Evolutionary conservation across 2,113 vertebrate species (phyloP), one percentile per base, ranked within the genome.

Genomic region (Chamaea fasciata): DNA sequence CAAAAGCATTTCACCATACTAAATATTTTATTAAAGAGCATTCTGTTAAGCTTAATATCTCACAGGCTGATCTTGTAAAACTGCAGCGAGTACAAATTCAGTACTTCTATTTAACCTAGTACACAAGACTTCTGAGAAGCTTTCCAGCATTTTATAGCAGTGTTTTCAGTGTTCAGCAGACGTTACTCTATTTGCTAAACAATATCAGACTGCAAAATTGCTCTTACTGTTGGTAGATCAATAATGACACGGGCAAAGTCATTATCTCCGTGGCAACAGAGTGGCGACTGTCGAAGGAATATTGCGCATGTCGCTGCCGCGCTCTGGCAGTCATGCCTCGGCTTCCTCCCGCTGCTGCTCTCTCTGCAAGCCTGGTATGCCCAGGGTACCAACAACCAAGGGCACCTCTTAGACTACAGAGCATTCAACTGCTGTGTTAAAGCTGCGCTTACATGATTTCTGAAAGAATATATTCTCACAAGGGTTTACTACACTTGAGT

Each of bases 181-280:
- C 37, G 9, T 57, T 65, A 44, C 97, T 97, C 46, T 20, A 53
- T 90, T 94, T 97, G 97, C 97, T 85, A 82, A 98, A 98, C 97
- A 97, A 98, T 91, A 98, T 97, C 98, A 41, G 55, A 97, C 97
- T 97, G 98, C 98, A 73, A 76, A 68, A 74, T 90, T 98, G 67
- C 93, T 98, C 96, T 98, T 47, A 70, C 98, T 98, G 98, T 97
- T 97, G 97, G 65, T 41, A 30, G 98, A 98, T 98, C 81, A 96
- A 98, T 97, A 97, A 98, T 95, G 98, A 97, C 98, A 98, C 0
- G 30, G 96, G 70, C 3, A 14, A 44, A 80, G 97, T 93, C 97
- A 98, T 97, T 79, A 98, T 89, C 97, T 92, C 98, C 98, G 98
- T 98, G 98, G 94, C 97, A 98, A 98, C 98, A 98, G 98, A 67